phyloP scores from a whole-genome alignment of 2,797 vertebrate species.

The Chromis chromis region DNA sequence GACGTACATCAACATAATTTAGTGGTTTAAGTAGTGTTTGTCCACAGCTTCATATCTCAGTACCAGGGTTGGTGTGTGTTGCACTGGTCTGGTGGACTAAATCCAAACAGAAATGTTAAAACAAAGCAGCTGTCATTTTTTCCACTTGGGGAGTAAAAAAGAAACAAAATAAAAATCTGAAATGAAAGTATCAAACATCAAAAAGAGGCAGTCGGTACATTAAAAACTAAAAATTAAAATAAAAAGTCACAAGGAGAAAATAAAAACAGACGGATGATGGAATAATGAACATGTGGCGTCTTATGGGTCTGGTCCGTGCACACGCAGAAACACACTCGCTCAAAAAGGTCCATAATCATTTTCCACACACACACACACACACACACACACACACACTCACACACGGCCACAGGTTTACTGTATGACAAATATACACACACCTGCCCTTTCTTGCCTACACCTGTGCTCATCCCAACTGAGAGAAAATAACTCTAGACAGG shows the following conservation, averaged over 20 bases:
- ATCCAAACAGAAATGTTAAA: conserved; percentile 18
- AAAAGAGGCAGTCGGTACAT: conserved; percentile 62
- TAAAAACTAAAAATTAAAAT: conserved; percentile 36
- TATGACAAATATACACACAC: conserved; percentile 75
- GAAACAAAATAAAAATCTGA: neutral
- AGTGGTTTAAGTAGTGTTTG: conserved; percentile 65
- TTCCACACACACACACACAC: conserved; percentile 35
- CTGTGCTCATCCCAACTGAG: conserved; percentile 67
- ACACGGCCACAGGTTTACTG: conserved; percentile 68
- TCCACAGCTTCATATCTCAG: conserved; percentile 42
- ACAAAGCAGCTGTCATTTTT: conserved; percentile 37
- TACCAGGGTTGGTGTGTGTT: conserved; percentile 8
- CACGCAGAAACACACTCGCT: conserved; percentile 32
- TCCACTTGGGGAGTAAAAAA: neutral
- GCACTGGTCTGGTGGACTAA: conserved; percentile 20
- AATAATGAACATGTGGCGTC: conserved; percentile 56
- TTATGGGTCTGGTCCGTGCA: conserved; percentile 33
- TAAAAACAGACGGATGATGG: conserved; percentile 41
- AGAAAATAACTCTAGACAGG: conserved; percentile 75
- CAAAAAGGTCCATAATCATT: conserved; percentile 66
- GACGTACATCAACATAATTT: conserved; percentile 11
- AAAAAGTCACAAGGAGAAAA: conserved; percentile 41
- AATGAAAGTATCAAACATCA: conserved; percentile 34
- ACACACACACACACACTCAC: conserved; percentile 44
- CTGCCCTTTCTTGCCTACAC: conserved; percentile 53